These are phyloP conservation scores for Pipistrellus pygmaeus DNA, from an alignment of 2,797 vertebrate genomes.

Conservation along the genomic window DNA sequence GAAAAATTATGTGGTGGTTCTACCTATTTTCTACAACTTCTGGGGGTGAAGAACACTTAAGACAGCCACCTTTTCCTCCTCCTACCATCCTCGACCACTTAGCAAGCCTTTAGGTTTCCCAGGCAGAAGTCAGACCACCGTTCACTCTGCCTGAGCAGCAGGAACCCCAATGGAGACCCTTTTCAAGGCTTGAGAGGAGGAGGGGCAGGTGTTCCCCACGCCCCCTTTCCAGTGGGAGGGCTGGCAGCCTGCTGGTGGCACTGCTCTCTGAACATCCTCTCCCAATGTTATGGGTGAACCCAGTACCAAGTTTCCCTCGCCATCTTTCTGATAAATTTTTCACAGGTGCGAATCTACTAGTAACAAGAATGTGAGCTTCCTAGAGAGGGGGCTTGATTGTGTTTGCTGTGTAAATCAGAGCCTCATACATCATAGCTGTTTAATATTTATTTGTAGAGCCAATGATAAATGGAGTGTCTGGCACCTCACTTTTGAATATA, in stretches of 20 bases:
- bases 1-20: not conserved
- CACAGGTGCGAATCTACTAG: too few relatives aligned
- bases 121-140: not conserved
- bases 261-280: not conserved
- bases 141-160: not conserved
- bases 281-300: not conserved
- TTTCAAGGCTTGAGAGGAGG: not conserved
- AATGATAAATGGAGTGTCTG: not conserved
- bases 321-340: not conserved
- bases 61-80: not conserved
- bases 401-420: not conserved
- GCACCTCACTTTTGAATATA: conserved; percentile 18
- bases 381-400: not conserved
- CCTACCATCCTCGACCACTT: not conserved
- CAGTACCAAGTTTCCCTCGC: not conserved
- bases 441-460: not conserved
- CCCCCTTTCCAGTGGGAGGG: not conserved
- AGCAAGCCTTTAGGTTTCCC: not conserved
- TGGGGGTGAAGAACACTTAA: not conserved
- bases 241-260: not conserved
- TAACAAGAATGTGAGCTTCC: not conserved
- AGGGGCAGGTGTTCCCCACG: not conserved
- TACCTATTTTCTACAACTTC: not conserved
- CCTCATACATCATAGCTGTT: not conserved
- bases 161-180: not conserved